Evolutionary conservation across 2,888 invertebrate species (phyloP).

Genomic region (Ceramica pisi): DNA sequence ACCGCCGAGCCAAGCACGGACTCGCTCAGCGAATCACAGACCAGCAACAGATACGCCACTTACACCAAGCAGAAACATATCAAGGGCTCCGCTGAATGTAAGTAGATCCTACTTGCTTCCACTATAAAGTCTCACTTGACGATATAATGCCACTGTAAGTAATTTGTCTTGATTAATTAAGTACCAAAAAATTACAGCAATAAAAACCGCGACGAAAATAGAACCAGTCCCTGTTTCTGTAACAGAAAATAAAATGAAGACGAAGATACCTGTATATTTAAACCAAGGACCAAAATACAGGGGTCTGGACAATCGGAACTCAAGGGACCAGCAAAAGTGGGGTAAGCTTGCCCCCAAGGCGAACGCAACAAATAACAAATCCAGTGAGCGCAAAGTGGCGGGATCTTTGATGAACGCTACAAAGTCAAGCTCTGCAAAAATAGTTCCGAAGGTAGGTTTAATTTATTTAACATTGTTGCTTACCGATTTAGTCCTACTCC

Average conservation of each 20-base stretch:
- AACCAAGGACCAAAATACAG: slow-evolving; percentile 68
- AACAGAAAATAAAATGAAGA: slow-evolving; percentile 61
- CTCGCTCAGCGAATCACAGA: slow-evolving; percentile 84
- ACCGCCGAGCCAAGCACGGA: slow-evolving; percentile 89
- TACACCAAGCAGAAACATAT: slow-evolving; percentile 81
- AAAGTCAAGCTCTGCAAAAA: slow-evolving; percentile 91
- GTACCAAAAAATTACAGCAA: slow-evolving; percentile 65
- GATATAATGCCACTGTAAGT: not conserved
- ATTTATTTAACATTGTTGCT: no score
- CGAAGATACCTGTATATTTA: slow-evolving; percentile 81
- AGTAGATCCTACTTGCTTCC: slow-evolving; percentile 63
- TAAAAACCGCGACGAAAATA: slow-evolving; percentile 65
- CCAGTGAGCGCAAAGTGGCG: slow-evolving; percentile 70
- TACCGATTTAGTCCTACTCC: no score
- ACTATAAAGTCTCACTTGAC: not conserved
- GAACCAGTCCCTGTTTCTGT: slow-evolving; percentile 20
- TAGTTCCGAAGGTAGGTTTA: slow-evolving; percentile 79
- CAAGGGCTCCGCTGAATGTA: slow-evolving; percentile 78
- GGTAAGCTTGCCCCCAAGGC: slow-evolving; percentile 23
- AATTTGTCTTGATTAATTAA: not conserved
- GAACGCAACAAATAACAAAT: slow-evolving; percentile 41
- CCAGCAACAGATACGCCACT: slow-evolving; percentile 83
- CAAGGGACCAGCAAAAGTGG: slow-evolving; percentile 53
- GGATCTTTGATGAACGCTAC: slow-evolving; percentile 90
- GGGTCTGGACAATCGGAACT: slow-evolving; percentile 50